These are phyloP conservation scores for Dorcus parallelipipedus DNA, from an alignment of 2,888 invertebrate genomes.

Conservation along the genomic window DNA sequence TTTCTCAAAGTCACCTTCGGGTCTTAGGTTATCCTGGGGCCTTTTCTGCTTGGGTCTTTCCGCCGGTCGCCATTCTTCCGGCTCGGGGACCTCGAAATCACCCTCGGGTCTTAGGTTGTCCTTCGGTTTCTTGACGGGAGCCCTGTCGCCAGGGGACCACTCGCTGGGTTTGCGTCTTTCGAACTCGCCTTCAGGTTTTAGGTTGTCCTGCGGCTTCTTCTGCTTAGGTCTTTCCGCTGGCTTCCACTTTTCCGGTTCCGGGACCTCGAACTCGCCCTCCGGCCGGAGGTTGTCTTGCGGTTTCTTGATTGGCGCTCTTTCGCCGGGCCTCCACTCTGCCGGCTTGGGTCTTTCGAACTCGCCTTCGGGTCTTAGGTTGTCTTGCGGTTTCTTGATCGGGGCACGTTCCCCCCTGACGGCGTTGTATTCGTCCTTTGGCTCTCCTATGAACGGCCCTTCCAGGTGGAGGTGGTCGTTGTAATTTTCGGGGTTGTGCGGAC, in stretches of 20 bases:
- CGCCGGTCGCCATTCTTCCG: conserved; percentile 48
- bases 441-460: conserved; percentile 62
- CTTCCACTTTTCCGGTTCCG: conserved; percentile 41
- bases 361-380: conserved; percentile 50
- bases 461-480: conserved; percentile 69
- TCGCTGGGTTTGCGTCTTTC: conserved; percentile 37
- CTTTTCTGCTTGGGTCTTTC: conserved; percentile 46
- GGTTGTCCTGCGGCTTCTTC: conserved; percentile 48
- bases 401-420: conserved; percentile 46
- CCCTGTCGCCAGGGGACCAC: conserved; percentile 48
- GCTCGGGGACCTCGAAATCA: conserved; percentile 50
- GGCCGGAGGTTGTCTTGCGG: conserved; percentile 50
- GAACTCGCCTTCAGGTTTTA: conserved; percentile 54
- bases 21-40: conserved; percentile 55
- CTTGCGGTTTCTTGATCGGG: conserved; percentile 50
- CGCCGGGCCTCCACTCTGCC: conserved; percentile 45
- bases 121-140: conserved; percentile 44
- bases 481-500: conserved; percentile 64
- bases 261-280: conserved; percentile 59
- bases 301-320: conserved; percentile 53
- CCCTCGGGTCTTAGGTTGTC: conserved; percentile 54
- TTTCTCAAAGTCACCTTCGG: conserved; percentile 55
- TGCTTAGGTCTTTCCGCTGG: conserved; percentile 48
- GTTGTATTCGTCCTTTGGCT: conserved; percentile 52
- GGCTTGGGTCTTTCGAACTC: conserved; percentile 41